Conservation (phyloP, 2,888 invertebrate genomes). For the Melinopterus prodromus region DNA sequence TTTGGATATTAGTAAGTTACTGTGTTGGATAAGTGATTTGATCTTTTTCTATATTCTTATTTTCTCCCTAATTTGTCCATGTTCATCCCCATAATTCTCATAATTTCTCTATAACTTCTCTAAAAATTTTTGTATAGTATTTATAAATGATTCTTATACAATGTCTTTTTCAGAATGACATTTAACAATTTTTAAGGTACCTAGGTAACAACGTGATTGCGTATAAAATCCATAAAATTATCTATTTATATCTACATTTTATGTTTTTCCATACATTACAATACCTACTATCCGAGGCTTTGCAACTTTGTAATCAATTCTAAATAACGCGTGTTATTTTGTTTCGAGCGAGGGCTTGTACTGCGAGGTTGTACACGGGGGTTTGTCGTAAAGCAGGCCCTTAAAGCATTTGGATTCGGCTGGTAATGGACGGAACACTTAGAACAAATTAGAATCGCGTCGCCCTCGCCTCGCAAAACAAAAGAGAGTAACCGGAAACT, state of each 20-base stretch:
- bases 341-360: background rate
- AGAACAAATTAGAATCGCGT: constrained; percentile 54
- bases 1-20: too few species aligned
- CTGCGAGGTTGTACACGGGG: background rate
- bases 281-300: background rate
- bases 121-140: too few species aligned
- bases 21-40: too few species aligned
- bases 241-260: background rate
- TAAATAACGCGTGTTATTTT: background rate
- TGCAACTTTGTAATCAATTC: background rate
- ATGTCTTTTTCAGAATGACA: too few species aligned
- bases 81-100: too few species aligned
- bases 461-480: constrained; percentile 45
- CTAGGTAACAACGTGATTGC: too few species aligned
- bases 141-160: too few species aligned
- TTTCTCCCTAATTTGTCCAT: too few species aligned
- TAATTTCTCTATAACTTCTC: too few species aligned
- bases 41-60: too few species aligned
- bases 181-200: too few species aligned
- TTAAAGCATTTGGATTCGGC: background rate
- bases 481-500: constrained; percentile 51
- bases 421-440: constrained; percentile 43
- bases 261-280: background rate
- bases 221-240: too few species aligned
- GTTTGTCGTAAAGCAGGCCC: constrained; percentile 5